phyloP scores from a whole-genome alignment of 2,888 invertebrate genomes.

The Trichogramma evanescens region DNA sequence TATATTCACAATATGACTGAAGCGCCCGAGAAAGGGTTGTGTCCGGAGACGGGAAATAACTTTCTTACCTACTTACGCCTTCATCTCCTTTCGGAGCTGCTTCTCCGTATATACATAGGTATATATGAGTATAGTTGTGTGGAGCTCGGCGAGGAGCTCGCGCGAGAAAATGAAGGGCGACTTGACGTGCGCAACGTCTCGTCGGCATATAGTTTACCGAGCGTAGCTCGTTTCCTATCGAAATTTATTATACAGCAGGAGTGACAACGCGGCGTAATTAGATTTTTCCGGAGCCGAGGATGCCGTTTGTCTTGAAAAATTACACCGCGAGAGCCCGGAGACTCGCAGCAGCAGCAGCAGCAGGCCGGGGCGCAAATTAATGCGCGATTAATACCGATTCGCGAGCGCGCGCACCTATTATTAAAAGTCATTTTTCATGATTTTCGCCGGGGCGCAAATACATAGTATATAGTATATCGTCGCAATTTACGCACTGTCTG shows the following conservation, averaged over 20 bases:
- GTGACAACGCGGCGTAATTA: constrained; percentile 23
- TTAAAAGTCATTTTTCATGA: constrained; percentile 7
- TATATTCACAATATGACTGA: neutral
- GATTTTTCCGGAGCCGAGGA: constrained; percentile 19
- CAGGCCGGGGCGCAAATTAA: neutral
- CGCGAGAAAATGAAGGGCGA: too few species aligned
- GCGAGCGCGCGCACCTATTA: neutral
- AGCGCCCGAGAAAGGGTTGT: constrained; percentile 18
- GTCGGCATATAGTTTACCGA: too few species aligned
- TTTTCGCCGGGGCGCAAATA: neutral
- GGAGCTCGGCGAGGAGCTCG: too few species aligned
- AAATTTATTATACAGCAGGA: constrained; percentile 20
- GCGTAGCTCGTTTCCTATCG: constrained; percentile 18
- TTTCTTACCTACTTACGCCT: constrained; percentile 48
- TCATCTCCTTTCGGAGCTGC: constrained; percentile 39
- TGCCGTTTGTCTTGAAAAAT: constrained; percentile 16
- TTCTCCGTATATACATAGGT: too few species aligned
- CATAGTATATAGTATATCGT: too few species aligned
- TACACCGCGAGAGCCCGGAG: neutral
- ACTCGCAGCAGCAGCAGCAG: too few species aligned
- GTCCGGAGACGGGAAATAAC: constrained; percentile 48
- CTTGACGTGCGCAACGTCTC: too few species aligned
- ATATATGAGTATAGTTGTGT: too few species aligned
- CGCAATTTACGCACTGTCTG: too few species aligned
- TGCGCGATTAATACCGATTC: constrained; percentile 19